Evolutionary conservation across 2,797 vertebrate genomes (phyloP), one percentile per base, ranked within the genome.

Genomic region (Sus cebifrons): DNA sequence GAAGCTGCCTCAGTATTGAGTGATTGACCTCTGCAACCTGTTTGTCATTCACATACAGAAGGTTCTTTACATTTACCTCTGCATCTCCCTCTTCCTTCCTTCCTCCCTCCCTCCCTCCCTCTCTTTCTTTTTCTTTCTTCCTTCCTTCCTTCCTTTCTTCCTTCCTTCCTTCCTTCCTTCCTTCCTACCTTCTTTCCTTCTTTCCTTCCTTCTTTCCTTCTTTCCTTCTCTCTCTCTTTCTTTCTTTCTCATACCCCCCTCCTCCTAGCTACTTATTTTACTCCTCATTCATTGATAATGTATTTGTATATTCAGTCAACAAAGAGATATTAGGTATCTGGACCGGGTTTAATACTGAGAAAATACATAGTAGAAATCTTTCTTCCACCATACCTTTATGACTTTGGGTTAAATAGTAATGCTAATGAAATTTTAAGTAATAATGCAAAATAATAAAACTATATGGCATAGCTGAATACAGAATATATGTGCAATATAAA

Each of bases 21-120:
- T 92, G 62, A 40, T 60, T 96, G 95, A 96, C 96, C 97, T 79
- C 60, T 83, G 36, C 64, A 89, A 86, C 95, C 68, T 94, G 67
- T n/a, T 92, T 52, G 60, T 7, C 40, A 87, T 82, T 85, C 91
- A 49, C 49, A 77, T 79, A 87, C 29, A 89, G 58, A 84, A 44
- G 73, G 29, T 77, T 91, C 67, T 91, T 89, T 65, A 32, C 5
- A 29, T 70, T 40, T 32, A 6, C 60, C 9, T 20, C 52, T 11
- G 20, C 49, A 23, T 29, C 14, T 1, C 15, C 13, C 3, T 0
- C 27, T 15, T 6, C 12, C 14, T 21, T 3, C 16, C 6, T 13
- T 1, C 3, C 15, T 1, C 3, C 7, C 8, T 6, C 9, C 6
- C 4, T 58, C 20, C 44, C 23, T 4, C 3, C 15, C 52, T 23